Evolutionary conservation across 2,888 invertebrate species (phyloP).

Genomic region (Druceiella hillmani): DNA sequence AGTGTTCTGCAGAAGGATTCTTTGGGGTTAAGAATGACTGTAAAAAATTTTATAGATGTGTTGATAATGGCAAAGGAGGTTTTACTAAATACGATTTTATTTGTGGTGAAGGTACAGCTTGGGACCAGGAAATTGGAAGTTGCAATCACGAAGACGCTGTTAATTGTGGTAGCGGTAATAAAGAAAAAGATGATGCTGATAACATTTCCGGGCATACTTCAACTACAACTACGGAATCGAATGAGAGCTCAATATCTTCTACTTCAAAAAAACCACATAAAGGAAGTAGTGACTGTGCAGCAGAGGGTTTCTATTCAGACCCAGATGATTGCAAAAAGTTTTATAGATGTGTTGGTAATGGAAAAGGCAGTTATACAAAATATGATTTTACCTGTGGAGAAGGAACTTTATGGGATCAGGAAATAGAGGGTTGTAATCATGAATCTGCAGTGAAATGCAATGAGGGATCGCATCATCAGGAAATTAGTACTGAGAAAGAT

Average conservation of each 20-base stretch:
- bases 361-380: constrained; percentile 34
- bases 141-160: constrained; percentile 36
- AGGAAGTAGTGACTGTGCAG: too few species aligned
- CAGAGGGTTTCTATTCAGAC: constrained; percentile 39
- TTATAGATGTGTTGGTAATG: constrained; percentile 39
- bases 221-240: not conserved
- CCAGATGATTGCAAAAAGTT: constrained; percentile 40
- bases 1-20: constrained; percentile 32
- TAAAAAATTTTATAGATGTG: constrained; percentile 43
- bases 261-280: too few species aligned
- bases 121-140: constrained; percentile 43
- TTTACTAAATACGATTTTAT: constrained; percentile 43
- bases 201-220: not conserved
- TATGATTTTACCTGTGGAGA: constrained; percentile 49
- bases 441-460: constrained; percentile 30
- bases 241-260: too few species aligned
- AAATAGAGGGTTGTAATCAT: constrained; percentile 38
- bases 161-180: constrained; percentile 22
- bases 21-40: constrained; percentile 37
- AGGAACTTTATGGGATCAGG: constrained; percentile 53
- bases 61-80: constrained; percentile 34
- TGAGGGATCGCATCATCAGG: too few species aligned
- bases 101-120: constrained; percentile 53
- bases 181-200: not conserved
- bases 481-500: too few species aligned